A percentile compares a stretch with the other conserved stretches of the same genome.
Evolutionary conservation across 2,797 vertebrate species (phyloP).

Genomic region (Podarcis lilfordi): DNA sequence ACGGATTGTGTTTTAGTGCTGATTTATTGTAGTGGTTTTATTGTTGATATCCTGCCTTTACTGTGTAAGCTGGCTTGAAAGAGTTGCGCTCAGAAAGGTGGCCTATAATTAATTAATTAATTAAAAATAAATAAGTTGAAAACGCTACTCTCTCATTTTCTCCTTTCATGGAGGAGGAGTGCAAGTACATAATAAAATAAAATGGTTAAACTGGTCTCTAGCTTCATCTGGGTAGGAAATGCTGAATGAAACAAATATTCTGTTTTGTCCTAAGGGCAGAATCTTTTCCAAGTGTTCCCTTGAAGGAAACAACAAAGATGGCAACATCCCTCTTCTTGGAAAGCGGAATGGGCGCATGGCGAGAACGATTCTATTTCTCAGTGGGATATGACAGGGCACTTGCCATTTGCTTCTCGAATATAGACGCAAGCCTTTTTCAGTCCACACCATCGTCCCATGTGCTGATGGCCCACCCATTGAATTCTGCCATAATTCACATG

Average conservation of each 20-base stretch:
- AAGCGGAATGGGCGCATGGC: too few relatives aligned
- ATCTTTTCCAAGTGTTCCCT: background rate
- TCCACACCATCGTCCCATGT: background rate
- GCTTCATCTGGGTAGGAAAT: background rate
- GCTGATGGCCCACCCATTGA: background rate
- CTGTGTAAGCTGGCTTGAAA: too few relatives aligned
- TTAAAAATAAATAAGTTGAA: too few relatives aligned
- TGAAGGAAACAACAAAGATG: background rate
- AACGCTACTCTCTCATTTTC: too few relatives aligned
- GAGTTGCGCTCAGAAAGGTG: too few relatives aligned
- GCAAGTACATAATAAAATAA: background rate
- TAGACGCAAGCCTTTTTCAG: background rate
- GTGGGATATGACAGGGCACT: background rate
- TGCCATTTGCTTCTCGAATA: background rate
- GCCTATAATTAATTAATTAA: too few relatives aligned
- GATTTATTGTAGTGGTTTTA: too few relatives aligned
- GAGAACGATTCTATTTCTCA: background rate
- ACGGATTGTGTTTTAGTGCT: too few relatives aligned
- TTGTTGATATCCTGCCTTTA: too few relatives aligned
- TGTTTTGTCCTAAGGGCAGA: background rate
- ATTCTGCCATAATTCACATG: background rate
- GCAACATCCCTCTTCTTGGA: background rate
- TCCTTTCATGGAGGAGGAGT: too few relatives aligned
- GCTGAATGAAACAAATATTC: too few relatives aligned
- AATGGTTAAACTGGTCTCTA: background rate